Evolutionary conservation across 2,113 vertebrate genomes (phyloP).

Genomic region (Perca fluviatilis): DNA sequence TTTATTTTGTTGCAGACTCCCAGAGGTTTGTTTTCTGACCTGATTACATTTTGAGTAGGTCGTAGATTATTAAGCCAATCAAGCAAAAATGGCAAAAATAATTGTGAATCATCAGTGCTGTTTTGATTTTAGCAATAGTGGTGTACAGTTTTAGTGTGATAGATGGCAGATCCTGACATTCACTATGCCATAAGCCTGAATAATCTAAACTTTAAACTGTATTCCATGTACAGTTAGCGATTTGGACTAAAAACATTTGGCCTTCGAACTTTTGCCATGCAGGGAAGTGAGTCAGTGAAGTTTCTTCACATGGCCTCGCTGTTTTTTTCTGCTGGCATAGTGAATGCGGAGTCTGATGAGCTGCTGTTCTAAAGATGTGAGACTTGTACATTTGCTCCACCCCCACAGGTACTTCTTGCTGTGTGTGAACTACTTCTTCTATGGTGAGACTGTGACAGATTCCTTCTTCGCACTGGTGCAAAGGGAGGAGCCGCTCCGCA

Average conservation of each 20-base stretch:
- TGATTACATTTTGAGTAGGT: conserved; percentile 8
- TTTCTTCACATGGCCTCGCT: background rate
- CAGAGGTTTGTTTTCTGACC: conserved; percentile 71
- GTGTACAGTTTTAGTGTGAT: conserved; percentile 17
- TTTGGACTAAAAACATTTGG: background rate
- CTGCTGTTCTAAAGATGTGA: background rate
- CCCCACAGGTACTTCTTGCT: conserved; percentile 95
- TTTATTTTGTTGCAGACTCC: conserved; percentile 72
- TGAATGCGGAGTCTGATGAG: conserved; percentile 37
- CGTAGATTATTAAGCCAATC: conserved; percentile 46
- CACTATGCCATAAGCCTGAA: conserved; percentile 34
- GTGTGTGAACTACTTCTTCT: conserved; percentile 99
- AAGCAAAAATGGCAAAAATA: conserved; percentile 3
- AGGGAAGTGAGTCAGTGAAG: background rate
- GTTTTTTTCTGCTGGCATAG: conserved; percentile 42
- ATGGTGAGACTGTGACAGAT: conserved; percentile 96
- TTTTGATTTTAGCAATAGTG: conserved; percentile 45
- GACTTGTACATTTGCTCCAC: background rate
- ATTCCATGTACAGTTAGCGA: background rate
- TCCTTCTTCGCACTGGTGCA: conserved; percentile 99
- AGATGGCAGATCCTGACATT: conserved; percentile 18
- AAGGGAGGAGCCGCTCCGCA: conserved; percentile 94
- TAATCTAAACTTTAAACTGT: background rate
- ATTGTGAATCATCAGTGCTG: background rate
- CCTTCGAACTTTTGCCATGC: background rate